Conservation (phyloP, 2,797 vertebrate species). For the Eptatretus atami region DNA sequence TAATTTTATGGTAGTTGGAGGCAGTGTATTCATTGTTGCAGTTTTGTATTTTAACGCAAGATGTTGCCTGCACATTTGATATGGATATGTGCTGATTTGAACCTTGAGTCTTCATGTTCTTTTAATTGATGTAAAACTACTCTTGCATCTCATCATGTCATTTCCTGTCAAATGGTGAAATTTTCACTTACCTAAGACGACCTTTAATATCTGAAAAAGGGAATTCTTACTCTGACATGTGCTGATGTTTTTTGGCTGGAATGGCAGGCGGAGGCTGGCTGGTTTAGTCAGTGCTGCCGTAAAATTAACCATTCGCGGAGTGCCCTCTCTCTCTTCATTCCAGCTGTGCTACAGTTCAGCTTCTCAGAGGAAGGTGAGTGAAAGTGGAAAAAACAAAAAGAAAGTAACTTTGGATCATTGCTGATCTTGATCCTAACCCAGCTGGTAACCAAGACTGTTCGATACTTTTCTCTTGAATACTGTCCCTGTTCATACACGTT, state of each 20-base stretch:
- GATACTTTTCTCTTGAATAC: no score
- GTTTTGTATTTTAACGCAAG: not conserved
- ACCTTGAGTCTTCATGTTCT: not conserved
- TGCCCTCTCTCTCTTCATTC: slow-evolving; percentile 53
- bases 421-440: no score
- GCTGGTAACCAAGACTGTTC: no score
- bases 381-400: not conserved
- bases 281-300: slow-evolving; percentile 73
- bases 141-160: no score
- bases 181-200: no score
- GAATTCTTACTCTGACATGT: no score
- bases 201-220: no score
- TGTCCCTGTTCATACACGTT: no score
- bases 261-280: slow-evolving; percentile 56
- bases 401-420: no score
- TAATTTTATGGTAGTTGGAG: not conserved
- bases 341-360: slow-evolving; percentile 66
- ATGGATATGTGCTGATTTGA: not conserved
- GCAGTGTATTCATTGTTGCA: no score
- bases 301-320: slow-evolving; percentile 98
- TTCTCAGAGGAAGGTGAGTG: slow-evolving; percentile 79
- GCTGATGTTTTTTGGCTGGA: not conserved
- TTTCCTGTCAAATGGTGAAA: no score
- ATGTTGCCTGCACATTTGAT: not conserved
- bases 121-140: no score